Conservation (phyloP, 1,140 invertebrate genomes). For the Magallana angulata region DNA sequence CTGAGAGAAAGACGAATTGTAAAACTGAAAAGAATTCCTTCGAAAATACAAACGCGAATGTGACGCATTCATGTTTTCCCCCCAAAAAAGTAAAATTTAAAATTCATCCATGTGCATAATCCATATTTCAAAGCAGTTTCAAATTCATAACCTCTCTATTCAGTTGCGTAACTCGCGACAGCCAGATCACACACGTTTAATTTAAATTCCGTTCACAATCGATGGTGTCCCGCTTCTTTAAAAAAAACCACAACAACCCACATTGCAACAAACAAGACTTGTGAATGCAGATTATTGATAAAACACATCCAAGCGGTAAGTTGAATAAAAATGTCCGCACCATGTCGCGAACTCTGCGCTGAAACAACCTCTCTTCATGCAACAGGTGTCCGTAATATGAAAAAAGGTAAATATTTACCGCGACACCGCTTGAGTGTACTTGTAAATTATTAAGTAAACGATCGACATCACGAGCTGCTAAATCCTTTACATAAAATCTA, state of each 20-base stretch:
- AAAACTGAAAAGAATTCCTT: not conserved
- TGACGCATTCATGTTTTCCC: not conserved
- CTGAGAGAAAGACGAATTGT: not conserved
- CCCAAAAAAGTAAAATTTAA: not conserved
- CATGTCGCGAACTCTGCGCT: not conserved
- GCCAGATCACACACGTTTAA: too few relatives aligned
- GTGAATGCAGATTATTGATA: too few relatives aligned
- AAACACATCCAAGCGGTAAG: not conserved
- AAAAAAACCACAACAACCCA: too few relatives aligned
- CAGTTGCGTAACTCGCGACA: not conserved
- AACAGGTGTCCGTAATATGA: not conserved
- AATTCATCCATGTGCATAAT: not conserved
- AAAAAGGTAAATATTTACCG: slow-evolving; percentile 24
- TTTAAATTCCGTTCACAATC: too few relatives aligned
- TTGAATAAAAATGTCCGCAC: not conserved
- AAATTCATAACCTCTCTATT: not conserved
- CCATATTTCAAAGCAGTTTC: not conserved
- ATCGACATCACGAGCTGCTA: not conserved
- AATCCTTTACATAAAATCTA: not conserved
- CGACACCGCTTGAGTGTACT: not conserved
- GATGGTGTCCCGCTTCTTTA: too few relatives aligned
- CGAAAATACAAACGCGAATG: not conserved
- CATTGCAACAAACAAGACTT: too few relatives aligned
- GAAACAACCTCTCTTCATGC: not conserved
- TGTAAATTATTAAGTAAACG: slow-evolving; percentile 12